phyloP scores from a whole-genome alignment of 2,113 vertebrate genomes.

The Pelecanoides urinatrix region DNA sequence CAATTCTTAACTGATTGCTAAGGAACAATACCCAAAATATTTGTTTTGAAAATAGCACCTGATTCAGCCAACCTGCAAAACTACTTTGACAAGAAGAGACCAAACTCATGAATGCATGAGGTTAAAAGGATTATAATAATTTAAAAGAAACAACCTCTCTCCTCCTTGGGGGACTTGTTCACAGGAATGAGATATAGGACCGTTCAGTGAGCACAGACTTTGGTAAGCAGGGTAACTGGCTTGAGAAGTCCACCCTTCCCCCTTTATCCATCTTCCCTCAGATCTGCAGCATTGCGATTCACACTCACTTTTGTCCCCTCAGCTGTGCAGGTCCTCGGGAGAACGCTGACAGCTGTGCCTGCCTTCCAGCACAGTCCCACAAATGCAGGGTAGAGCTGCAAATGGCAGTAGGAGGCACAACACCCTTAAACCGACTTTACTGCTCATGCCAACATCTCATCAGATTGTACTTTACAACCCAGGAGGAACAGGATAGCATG shows the following conservation, averaged over 20 bases:
- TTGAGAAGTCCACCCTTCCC: slow-evolving; percentile 19
- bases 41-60: slow-evolving; percentile 23
- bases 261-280: not conserved
- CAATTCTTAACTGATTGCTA: not conserved
- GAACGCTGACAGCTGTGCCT: not conserved
- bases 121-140: slow-evolving; percentile 54
- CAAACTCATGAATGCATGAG: slow-evolving; percentile 32
- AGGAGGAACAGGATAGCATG: not conserved
- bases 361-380: not conserved
- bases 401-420: not conserved
- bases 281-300: not conserved
- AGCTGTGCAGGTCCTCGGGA: not conserved
- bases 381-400: rapidly evolving
- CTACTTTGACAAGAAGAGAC: slow-evolving; percentile 38
- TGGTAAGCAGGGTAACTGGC: not conserved
- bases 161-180: slow-evolving; percentile 18
- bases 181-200: slow-evolving; percentile 28
- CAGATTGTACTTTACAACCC: not conserved
- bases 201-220: slow-evolving; percentile 53
- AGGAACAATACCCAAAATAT: not conserved
- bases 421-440: not conserved
- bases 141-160: not conserved
- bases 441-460: not conserved
- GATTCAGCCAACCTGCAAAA: slow-evolving; percentile 50
- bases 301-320: not conserved